phyloP scores from a whole-genome alignment of 2,113 vertebrate species.

The Apteryx owenii region DNA sequence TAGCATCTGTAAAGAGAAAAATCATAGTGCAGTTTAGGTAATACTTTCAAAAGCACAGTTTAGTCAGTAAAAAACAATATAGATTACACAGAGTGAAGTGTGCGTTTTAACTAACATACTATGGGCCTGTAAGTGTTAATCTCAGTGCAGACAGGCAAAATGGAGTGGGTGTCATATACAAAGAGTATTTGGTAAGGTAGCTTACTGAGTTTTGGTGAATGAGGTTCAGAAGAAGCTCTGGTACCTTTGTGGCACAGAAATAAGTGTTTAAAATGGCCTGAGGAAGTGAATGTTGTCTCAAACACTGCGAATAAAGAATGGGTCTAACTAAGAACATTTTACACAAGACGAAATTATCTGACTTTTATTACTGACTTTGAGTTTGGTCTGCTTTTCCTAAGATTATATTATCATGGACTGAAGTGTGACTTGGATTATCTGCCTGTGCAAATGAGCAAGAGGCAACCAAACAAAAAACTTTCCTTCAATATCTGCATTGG shows the following conservation, averaged over 20 bases:
- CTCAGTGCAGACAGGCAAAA: neutral
- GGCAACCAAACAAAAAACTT: neutral
- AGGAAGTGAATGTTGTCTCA: neutral
- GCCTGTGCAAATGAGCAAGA: neutral
- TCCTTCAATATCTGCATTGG: neutral
- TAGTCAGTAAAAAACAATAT: neutral
- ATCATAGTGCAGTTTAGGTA: neutral
- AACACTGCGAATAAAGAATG: neutral
- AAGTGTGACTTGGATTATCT: neutral
- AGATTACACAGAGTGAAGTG: neutral
- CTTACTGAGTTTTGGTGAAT: neutral
- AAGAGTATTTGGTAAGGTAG: neutral
- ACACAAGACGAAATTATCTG: neutral
- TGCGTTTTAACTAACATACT: neutral
- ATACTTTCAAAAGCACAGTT: neutral
- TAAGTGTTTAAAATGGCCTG: neutral
- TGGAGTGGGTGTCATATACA: neutral
- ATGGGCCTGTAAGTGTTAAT: neutral
- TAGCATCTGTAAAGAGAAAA: neutral
- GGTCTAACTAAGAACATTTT: conserved; percentile 4
- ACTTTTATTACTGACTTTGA: neutral
- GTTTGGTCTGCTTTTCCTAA: neutral
- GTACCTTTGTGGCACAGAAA: neutral
- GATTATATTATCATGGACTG: neutral
- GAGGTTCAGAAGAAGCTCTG: neutral